Percentiles rank a stretch among this genome's conserved stretches.
Conservation (phyloP, 2,888 invertebrate genomes). For the Odontothrips loti region DNA sequence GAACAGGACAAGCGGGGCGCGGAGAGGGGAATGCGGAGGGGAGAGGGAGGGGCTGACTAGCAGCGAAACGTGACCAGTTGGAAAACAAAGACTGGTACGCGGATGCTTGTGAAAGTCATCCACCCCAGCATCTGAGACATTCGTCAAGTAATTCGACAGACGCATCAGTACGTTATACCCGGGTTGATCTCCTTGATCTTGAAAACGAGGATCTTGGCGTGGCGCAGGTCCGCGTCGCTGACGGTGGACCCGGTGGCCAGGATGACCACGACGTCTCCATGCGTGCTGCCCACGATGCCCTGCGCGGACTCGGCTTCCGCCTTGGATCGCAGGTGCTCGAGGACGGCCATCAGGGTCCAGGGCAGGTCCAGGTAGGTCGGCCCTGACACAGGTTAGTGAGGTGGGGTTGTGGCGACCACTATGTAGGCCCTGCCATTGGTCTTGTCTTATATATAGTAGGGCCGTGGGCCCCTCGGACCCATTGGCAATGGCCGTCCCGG, state of each 20-base stretch:
- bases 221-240: slow-evolving; percentile 29
- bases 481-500: too few species aligned
- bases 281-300: neutral
- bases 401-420: too few species aligned
- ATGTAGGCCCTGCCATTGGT: too few species aligned
- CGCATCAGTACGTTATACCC: slow-evolving; percentile 18
- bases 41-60: too few species aligned
- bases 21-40: neutral
- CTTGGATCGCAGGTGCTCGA: slow-evolving; percentile 12
- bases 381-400: neutral
- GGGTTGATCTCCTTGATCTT: slow-evolving; percentile 28
- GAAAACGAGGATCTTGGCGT: neutral
- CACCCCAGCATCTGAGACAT: too few species aligned
- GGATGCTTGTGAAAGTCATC: too few species aligned
- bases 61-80: too few species aligned
- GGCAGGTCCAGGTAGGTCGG: slow-evolving; percentile 17
- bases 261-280: slow-evolving; percentile 25
- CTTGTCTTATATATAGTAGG: too few species aligned
- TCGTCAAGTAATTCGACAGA: too few species aligned
- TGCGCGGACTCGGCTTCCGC: neutral
- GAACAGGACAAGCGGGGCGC: neutral
- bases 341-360: neutral
- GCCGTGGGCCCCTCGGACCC: too few species aligned
- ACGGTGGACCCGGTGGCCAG: slow-evolving; percentile 27
- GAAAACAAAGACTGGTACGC: too few species aligned